phyloP scores from a whole-genome alignment of 2,888 invertebrate species.

The Diplazon laetatorius region DNA sequence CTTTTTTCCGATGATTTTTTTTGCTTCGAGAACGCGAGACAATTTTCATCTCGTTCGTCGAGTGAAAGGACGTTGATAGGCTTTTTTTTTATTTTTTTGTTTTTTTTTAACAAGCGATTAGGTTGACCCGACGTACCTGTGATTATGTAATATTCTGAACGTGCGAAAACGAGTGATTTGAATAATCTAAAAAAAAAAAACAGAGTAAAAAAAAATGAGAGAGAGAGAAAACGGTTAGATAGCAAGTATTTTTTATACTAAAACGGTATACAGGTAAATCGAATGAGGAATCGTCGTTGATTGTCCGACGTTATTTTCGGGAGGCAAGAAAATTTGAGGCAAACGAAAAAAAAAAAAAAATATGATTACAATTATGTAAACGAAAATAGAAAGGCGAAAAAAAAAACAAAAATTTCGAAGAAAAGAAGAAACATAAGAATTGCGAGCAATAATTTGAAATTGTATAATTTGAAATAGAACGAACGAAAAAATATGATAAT shows the following conservation, averaged over 20 bases:
- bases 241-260: slow-evolving; percentile 70
- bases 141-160: slow-evolving; percentile 55
- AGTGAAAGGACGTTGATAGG: slow-evolving; percentile 50
- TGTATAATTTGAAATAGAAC: too few relatives aligned
- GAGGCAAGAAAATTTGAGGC: too few relatives aligned
- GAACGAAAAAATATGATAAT: too few relatives aligned
- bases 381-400: too few relatives aligned
- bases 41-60: slow-evolving; percentile 31
- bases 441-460: background rate
- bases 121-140: slow-evolving; percentile 58
- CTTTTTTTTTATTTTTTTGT: too few relatives aligned
- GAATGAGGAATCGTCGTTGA: slow-evolving; percentile 41
- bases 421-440: slow-evolving; percentile 3
- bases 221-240: slow-evolving; percentile 26
- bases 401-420: background rate
- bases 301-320: background rate
- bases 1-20: background rate
- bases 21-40: background rate
- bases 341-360: too few relatives aligned
- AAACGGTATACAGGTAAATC: slow-evolving; percentile 60
- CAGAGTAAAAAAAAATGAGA: too few relatives aligned
- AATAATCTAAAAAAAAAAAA: too few relatives aligned
- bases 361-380: too few relatives aligned
- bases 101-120: slow-evolving; percentile 33
- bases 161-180: slow-evolving; percentile 39